A percentile compares a stretch with the other conserved stretches of the same genome.
These are phyloP conservation scores for Urocitellus parryii DNA, from an alignment of 2,113 vertebrate species.

Conservation along the genomic window DNA sequence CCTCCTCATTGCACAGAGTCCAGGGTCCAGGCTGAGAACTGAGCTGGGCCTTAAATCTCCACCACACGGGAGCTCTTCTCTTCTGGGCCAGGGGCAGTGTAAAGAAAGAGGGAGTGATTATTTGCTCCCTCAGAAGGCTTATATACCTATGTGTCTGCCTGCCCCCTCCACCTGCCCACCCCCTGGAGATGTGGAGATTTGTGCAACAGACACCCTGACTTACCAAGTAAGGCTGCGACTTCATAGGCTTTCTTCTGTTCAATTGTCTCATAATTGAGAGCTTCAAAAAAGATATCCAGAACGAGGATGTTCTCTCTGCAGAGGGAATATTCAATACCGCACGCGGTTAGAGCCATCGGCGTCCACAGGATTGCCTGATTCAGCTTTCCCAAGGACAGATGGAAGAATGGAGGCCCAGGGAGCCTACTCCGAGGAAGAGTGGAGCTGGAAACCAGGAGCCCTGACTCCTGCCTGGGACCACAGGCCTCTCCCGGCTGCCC, in stretches of 20 bases:
- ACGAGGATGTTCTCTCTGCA: constrained; percentile 98
- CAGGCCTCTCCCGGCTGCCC: not conserved
- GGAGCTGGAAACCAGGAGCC: not conserved
- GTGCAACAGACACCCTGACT: constrained; percentile 50
- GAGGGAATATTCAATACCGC: constrained; percentile 46
- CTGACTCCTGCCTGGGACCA: not conserved
- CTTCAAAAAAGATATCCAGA: constrained; percentile 99
- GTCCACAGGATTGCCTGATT: not conserved
- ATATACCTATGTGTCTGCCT: not conserved
- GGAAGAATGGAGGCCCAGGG: not conserved
- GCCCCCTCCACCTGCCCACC: not conserved
- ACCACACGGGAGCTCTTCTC: not conserved
- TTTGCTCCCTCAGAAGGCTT: not conserved
- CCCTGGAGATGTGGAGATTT: not conserved
- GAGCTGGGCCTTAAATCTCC: not conserved
- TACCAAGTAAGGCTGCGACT: constrained; percentile 97
- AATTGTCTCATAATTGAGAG: constrained; percentile 99
- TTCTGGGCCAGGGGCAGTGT: not conserved
- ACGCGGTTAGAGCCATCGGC: not conserved
- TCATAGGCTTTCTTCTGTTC: constrained; percentile 99
- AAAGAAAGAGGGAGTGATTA: not conserved
- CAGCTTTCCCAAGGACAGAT: not conserved
- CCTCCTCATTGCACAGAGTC: not conserved
- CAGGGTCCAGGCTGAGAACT: not conserved
- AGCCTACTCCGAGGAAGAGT: not conserved